phyloP scores from a whole-genome alignment of 2,797 vertebrate genomes.

The Rhabdophis nuchalis region DNA sequence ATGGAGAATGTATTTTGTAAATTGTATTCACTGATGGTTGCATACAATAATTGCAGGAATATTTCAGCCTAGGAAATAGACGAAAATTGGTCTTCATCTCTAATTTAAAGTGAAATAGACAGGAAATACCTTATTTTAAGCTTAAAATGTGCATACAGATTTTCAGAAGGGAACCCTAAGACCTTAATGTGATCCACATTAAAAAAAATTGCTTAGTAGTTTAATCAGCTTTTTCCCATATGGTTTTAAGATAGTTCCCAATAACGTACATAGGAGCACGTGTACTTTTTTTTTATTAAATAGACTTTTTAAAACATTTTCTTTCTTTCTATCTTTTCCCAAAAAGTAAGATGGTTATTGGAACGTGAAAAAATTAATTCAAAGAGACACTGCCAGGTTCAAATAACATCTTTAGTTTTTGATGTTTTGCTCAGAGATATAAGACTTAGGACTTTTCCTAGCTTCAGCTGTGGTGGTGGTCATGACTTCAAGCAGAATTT shows the following conservation, averaged over 20 bases:
- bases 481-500: constrained; percentile 2
- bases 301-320: constrained; percentile 48
- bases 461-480: background rate
- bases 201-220: constrained; percentile 64
- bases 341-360: constrained; percentile 46
- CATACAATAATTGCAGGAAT: constrained; percentile 34
- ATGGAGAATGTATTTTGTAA: constrained; percentile 37
- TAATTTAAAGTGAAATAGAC: constrained; percentile 55
- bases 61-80: constrained; percentile 50
- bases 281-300: constrained; percentile 36
- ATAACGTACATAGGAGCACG: constrained; percentile 55
- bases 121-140: constrained; percentile 63
- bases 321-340: constrained; percentile 46
- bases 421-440: constrained; percentile 22
- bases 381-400: constrained; percentile 34
- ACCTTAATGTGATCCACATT: constrained; percentile 63
- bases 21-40: constrained; percentile 39
- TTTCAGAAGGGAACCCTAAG: constrained; percentile 42
- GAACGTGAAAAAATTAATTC: constrained; percentile 41
- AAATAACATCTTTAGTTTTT: constrained; percentile 37
- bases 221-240: constrained; percentile 65
- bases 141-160: constrained; percentile 40
- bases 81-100: constrained; percentile 52
- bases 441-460: constrained; percentile 31
- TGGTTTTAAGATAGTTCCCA: constrained; percentile 55